phyloP scores from a whole-genome alignment of 2,113 vertebrate species.

The Terrapene triunguis region DNA sequence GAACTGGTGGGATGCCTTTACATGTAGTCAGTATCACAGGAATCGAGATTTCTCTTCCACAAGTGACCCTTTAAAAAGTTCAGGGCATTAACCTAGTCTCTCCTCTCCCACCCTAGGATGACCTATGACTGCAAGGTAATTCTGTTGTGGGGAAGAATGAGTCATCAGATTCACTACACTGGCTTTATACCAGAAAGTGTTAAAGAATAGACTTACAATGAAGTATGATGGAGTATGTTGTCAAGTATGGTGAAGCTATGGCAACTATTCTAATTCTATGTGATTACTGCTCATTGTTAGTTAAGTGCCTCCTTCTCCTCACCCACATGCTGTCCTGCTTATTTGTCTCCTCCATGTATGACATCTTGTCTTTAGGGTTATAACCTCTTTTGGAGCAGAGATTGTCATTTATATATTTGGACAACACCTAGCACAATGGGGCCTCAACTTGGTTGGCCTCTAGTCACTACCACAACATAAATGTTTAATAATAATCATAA shows the following conservation, averaged over 20 bases:
- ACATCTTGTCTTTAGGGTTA: neutral
- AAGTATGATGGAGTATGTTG: neutral
- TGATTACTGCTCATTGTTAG: neutral
- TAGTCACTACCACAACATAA: neutral
- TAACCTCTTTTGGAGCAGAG: neutral
- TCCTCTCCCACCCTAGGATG: conserved; percentile 41
- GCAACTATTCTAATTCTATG: neutral
- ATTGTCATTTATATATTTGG: neutral
- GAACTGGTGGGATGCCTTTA: neutral
- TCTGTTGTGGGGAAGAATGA: conserved; percentile 50
- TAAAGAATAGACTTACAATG: conserved; percentile 36
- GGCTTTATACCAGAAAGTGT: conserved; percentile 4
- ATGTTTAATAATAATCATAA: neutral
- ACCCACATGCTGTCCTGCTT: neutral
- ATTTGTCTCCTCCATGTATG: neutral
- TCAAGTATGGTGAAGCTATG: neutral
- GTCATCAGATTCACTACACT: conserved; percentile 63
- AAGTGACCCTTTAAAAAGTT: conserved; percentile 62
- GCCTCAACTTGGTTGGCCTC: neutral
- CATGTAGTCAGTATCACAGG: neutral
- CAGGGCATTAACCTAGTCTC: conserved; percentile 55
- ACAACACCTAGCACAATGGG: neutral
- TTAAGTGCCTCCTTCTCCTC: neutral
- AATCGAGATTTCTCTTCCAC: conserved; percentile 61
- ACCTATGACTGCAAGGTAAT: neutral